These are phyloP conservation scores for Diaphora mendica DNA, from an alignment of 2,888 invertebrate genomes.

Conservation along the genomic window DNA sequence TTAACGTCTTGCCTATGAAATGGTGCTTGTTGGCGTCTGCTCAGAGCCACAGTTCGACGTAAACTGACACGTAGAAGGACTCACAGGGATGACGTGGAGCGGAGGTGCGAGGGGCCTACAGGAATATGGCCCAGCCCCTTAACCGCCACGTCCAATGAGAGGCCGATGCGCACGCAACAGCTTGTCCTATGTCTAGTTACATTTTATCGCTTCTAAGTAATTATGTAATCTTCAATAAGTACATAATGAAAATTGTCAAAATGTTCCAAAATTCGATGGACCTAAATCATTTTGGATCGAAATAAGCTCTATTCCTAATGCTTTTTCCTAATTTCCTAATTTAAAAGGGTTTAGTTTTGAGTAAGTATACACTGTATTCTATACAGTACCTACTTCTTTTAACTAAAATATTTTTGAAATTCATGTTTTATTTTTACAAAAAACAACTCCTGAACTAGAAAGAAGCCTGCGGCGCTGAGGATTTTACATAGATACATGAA, in stretches of 20 bases:
- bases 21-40: background rate
- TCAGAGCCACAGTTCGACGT: constrained; percentile 4
- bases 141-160: constrained; percentile 3
- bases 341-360: background rate
- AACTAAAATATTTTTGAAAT: too few relatives aligned
- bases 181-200: background rate
- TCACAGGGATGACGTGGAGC: constrained; percentile 1
- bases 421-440: too few relatives aligned
- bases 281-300: too few relatives aligned
- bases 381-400: too few relatives aligned
- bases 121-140: constrained; percentile 6
- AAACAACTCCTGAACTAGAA: too few relatives aligned
- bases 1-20: background rate
- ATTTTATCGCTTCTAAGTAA: background rate
- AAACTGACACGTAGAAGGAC: constrained; percentile 2
- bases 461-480: too few relatives aligned
- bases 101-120: background rate
- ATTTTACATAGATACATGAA: too few relatives aligned
- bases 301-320: background rate
- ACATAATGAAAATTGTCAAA: too few relatives aligned
- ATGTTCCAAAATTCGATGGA: too few relatives aligned
- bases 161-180: constrained; percentile 4
- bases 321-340: too few relatives aligned
- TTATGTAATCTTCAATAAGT: background rate
- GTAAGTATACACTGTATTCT: background rate